Percentiles rank a stretch among this genome's conserved stretches.
Evolutionary conservation across 2,113 vertebrate genomes (phyloP).

Genomic region (Platysternon megacephalum): DNA sequence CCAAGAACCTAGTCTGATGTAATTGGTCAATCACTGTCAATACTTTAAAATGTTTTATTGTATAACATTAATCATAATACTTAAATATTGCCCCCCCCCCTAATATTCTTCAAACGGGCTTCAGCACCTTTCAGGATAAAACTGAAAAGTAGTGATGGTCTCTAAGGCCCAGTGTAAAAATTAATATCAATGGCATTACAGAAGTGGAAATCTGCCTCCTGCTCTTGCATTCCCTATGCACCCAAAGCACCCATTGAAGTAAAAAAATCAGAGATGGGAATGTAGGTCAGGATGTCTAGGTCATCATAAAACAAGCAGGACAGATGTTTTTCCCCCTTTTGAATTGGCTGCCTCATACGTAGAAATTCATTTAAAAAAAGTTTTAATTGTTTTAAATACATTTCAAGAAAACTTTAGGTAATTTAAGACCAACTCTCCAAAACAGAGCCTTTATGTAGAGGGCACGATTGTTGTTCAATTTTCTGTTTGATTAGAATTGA

Average conservation of each 20-base stretch:
- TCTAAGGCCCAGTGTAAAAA: not conserved
- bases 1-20: slow-evolving; percentile 5
- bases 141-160: not conserved
- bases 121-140: not conserved
- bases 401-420: not conserved
- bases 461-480: slow-evolving; percentile 43
- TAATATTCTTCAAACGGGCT: not conserved
- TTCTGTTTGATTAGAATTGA: slow-evolving; percentile 47
- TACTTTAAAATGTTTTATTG: slow-evolving; percentile 56
- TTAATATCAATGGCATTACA: not conserved
- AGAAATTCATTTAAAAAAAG: not conserved
- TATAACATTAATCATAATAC: slow-evolving; percentile 24
- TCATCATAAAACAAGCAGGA: not conserved
- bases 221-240: not conserved
- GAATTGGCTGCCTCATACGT: not conserved
- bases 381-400: not conserved
- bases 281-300: not conserved
- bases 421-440: slow-evolving; percentile 15
- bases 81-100: slow-evolving; percentile 21
- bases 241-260: not conserved
- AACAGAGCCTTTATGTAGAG: slow-evolving; percentile 6
- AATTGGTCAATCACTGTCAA: not conserved
- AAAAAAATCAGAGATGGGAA: not conserved
- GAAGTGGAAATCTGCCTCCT: not conserved
- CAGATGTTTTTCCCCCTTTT: not conserved